A percentile compares a stretch with the other conserved stretches of the same genome.
phyloP scores from a whole-genome alignment of 37 sponge, comb jelly and placozoan genomes.

The Haliclona indistincta region DNA sequence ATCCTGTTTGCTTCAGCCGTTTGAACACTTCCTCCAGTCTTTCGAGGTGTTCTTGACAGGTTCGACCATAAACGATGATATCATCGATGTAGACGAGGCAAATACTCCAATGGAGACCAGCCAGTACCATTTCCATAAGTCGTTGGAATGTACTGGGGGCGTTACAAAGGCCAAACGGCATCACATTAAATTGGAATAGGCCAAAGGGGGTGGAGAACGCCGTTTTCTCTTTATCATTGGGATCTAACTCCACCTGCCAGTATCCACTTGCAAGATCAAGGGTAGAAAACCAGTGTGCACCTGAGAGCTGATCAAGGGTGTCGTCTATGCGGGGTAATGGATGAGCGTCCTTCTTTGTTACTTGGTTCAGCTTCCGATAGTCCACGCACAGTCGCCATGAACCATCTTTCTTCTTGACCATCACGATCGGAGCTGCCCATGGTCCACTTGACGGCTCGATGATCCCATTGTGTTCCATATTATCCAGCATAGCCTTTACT shows the following conservation, averaged over 20 bases:
- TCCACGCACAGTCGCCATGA: no score
- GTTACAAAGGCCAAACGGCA: no score
- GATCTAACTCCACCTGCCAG: slow-evolving; percentile 31
- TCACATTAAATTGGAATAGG: no score
- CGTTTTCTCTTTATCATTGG: slow-evolving; percentile 23
- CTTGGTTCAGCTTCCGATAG: no score
- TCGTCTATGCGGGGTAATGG: no score
- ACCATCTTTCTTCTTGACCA: no score
- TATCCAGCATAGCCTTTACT: slow-evolving; percentile 1
- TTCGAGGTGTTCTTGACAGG: slow-evolving; percentile 10
- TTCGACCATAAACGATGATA: slow-evolving; percentile 13
- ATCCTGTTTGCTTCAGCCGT: slow-evolving; percentile 15
- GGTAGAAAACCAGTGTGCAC: slow-evolving; percentile 9
- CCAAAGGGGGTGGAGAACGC: slow-evolving; percentile 26
- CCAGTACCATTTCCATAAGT: slow-evolving; percentile 31
- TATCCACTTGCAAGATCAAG: background rate
- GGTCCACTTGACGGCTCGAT: slow-evolving; percentile 23
- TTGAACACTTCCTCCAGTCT: slow-evolving; percentile 14
- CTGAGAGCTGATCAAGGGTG: slow-evolving; percentile 21
- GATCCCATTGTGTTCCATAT: slow-evolving; percentile 6
- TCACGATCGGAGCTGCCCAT: slow-evolving; percentile 34
- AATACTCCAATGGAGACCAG: slow-evolving; percentile 9
- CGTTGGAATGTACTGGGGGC: slow-evolving; percentile 47
- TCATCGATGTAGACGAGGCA: no score
- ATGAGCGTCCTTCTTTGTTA: slow-evolving; percentile 28